Percentiles rank a stretch among this genome's conserved stretches.
phyloP scores from a whole-genome alignment of 1,140 invertebrate genomes.

The Drosophila repleta region DNA sequence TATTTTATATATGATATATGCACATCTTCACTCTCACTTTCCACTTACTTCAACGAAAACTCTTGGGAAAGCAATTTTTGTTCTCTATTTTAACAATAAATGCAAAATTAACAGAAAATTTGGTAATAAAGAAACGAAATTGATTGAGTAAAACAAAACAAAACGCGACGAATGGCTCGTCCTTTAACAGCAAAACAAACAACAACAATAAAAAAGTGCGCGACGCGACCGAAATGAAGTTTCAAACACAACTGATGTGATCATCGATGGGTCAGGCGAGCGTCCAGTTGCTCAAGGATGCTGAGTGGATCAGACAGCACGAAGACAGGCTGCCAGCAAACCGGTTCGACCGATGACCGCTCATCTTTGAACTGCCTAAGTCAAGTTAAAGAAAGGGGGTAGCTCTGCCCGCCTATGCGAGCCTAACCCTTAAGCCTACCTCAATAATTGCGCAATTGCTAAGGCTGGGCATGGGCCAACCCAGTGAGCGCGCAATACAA shows the following conservation, averaged over 20 bases:
- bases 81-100: conserved; percentile 4
- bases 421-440: conserved; percentile 70
- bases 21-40: conserved; percentile 6
- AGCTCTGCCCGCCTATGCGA: conserved; percentile 13
- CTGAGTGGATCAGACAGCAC: conserved; percentile 34
- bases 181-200: conserved; percentile 11
- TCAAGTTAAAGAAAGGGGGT: conserved; percentile 53
- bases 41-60: conserved; percentile 21
- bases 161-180: conserved; percentile 46
- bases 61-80: conserved; percentile 31
- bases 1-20: background rate
- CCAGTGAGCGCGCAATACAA: conserved; percentile 30
- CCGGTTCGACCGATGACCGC: conserved; percentile 57
- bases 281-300: conserved; percentile 54
- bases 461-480: conserved; percentile 28
- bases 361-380: conserved; percentile 73
- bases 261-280: no score
- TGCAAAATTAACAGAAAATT: conserved; percentile 57
- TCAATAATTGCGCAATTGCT: conserved; percentile 68
- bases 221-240: conserved; percentile 78
- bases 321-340: conserved; percentile 72
- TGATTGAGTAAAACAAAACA: conserved; percentile 61
- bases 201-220: conserved; percentile 60
- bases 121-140: background rate
- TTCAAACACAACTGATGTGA: conserved; percentile 77